Evolutionary conservation across 2,888 invertebrate genomes (phyloP).

Genomic region (Ophion slaviceki): DNA sequence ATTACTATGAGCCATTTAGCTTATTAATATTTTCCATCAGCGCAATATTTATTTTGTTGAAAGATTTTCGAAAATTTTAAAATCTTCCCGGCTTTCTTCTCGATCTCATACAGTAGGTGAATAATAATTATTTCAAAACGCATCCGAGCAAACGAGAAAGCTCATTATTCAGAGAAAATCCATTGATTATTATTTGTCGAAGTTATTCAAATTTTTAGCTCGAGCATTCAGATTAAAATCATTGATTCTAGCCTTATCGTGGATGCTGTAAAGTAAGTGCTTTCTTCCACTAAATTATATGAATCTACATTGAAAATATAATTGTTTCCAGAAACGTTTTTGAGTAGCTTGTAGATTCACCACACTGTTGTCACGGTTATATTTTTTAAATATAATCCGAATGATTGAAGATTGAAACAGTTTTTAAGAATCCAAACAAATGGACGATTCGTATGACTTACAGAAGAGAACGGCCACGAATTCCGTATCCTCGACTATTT

Average conservation of each 20-base stretch:
- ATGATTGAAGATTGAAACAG: neutral
- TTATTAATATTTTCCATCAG: neutral
- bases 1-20: neutral
- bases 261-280: neutral
- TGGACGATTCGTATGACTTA: slow-evolving; percentile 86
- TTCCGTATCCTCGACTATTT: slow-evolving; percentile 95
- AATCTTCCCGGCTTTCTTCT: neutral
- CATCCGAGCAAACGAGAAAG: neutral
- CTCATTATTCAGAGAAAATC: neutral
- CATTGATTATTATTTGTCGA: neutral
- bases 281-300: neutral
- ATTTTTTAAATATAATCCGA: slow-evolving; percentile 17
- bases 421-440: neutral
- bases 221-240: neutral
- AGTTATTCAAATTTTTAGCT: neutral
- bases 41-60: neutral
- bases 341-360: neutral
- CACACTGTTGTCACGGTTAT: neutral
- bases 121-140: neutral
- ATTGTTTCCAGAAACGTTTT: neutral
- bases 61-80: neutral
- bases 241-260: neutral
- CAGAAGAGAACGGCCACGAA: slow-evolving; percentile 97
- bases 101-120: neutral
- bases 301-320: neutral